Evolutionary conservation across 1,140 invertebrate species (phyloP), one percentile per base, ranked within the genome.

Genomic region (Heliconius hermathena): DNA sequence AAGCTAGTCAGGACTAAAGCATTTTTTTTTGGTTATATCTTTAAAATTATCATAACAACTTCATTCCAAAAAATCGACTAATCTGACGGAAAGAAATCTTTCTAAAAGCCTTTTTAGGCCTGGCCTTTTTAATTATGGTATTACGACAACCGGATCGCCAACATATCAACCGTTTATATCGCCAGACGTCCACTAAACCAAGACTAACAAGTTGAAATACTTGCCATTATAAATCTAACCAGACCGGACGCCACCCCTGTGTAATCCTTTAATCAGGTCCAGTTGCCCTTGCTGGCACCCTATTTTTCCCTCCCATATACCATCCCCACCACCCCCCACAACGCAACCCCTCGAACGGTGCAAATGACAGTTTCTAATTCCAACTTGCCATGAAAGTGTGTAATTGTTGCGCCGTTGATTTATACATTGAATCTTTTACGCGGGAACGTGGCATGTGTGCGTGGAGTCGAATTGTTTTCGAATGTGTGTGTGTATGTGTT

Each of bases 301-400:
- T 90, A 91, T 94, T 93, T 94, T 93, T 92, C 89, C 92, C 91
- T 86, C 90, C 91, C 89, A 88, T 89, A 84, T 87, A 87, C 86
- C 84, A 88, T 85, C 85, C 86, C 89, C 85, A 85, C 82, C 75
- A 26, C 60, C 60, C 60, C 75, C 73, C 49, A 57, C 54, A 75
- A 81, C 82, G 85, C 86, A 81, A 82, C 87, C 90, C 91, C 89
- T 90, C 90, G 90, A 93, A 93, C 89, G 90, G 90, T 94, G 94
- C 93, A 94, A 95, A 95, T 95, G 94, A 95, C 94, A 95, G 93
- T 95, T 95, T 94, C 94, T 94, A 95, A 95, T 95, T 95, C 93
- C 90, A 93, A 93, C 90, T 94, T 94, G 92, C 90, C 93, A 94
- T 93, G 92, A 94, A 94, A 95, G 93, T 95, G 93, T 93, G 91